These are phyloP conservation scores for Gobio occitaniae DNA, from an alignment of 2,797 vertebrate genomes.

Conservation along the genomic window DNA sequence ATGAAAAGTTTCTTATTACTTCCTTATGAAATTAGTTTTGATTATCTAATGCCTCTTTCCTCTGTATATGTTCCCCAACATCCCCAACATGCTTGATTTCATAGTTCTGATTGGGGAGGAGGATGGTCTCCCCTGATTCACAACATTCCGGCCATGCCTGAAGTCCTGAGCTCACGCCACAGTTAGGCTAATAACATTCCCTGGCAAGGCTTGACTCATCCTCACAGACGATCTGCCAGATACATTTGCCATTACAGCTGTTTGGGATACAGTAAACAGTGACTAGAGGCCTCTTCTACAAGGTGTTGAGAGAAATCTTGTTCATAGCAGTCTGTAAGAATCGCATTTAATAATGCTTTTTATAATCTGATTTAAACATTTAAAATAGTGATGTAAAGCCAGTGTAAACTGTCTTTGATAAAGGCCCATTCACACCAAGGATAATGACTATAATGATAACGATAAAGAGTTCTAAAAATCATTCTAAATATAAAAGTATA, in stretches of 20 bases:
- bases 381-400: not conserved
- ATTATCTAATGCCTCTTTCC: not conserved
- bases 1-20: not conserved
- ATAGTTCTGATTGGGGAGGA: slow-evolving; percentile 7
- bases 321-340: slow-evolving; percentile 12
- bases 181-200: slow-evolving; percentile 51
- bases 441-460: not conserved
- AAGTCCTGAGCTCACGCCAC: slow-evolving; percentile 38
- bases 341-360: slow-evolving; percentile 6
- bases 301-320: not conserved
- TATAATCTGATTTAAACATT: slow-evolving; percentile 3
- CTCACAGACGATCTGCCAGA: slow-evolving; percentile 41
- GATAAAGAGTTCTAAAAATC: not conserved
- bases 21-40: not conserved
- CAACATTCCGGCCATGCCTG: slow-evolving; percentile 44
- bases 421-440: not conserved
- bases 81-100: not conserved
- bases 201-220: slow-evolving; percentile 55
- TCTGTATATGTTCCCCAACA: not conserved
- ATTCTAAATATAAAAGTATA: not conserved
- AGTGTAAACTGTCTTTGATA: not conserved
- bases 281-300: slow-evolving; percentile 32
- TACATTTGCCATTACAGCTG: slow-evolving; percentile 53
- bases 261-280: slow-evolving; percentile 54
- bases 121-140: slow-evolving; percentile 35